Evolutionary conservation across 2,113 vertebrate species (phyloP), one percentile per base, ranked within the genome.

Genomic region (Poeciliopsis turrubarensis): DNA sequence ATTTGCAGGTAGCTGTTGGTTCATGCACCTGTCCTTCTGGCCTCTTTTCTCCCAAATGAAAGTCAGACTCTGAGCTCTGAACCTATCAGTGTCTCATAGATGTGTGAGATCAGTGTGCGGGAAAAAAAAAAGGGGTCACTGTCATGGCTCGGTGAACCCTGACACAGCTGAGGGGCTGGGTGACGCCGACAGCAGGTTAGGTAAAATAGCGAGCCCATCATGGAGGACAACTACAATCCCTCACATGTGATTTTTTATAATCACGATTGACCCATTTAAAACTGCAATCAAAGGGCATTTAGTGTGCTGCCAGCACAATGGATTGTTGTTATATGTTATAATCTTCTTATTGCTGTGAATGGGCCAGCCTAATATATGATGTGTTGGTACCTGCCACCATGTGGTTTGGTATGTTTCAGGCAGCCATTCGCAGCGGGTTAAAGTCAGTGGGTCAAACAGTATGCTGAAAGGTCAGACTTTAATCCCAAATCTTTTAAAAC

Each of bases 241-340:
- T 51, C 68, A 82, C 92, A 91, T 90, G 91, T 92, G 92, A 91
- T 89, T 78, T 78, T 67, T 82, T 80, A 62, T 88, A 92, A 90
- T 86, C 80, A 17, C 51, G 70, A 89, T 74, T 90, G 87, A 88
- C 89, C 87, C 64, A 75, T 84, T 90, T 85, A 86, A 79, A 77
- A 37, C 64, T 79, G 69, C 34, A 84, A 86, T 91, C 73, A 87
- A 88, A 90, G 77, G 77, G 81, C 86, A 83, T 60, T 72, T 71
- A 60, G 72, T 85, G 77, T 37, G 65, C 65, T 78, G 77, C 72
- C 72, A 64, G 32, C 81, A 93, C 90, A 93, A 87, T 83, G 78
- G 80, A 65, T 82, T 74, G 81, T 91, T 91, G 88, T 93, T 79
- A 44, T 70, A 47, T 70, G 66, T n/a, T 3, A 25, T 92, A 92